Evolutionary conservation across 2,113 vertebrate species (phyloP).

Genomic region (Calyptomena viridis): DNA sequence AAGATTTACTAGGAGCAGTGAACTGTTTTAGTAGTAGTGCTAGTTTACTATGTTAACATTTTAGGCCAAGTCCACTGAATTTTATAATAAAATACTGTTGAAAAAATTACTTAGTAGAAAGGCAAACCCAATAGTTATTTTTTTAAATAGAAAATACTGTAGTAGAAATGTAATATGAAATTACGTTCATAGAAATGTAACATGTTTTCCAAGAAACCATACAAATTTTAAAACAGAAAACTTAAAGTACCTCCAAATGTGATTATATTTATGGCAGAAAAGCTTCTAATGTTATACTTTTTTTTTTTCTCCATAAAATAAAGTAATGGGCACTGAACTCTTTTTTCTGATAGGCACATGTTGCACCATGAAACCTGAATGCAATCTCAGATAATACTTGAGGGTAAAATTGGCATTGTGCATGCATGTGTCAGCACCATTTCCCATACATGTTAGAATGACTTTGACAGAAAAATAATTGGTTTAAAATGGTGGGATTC

Average conservation of each 20-base stretch:
- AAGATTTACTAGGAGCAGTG: neutral
- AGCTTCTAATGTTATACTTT: neutral
- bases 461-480: neutral
- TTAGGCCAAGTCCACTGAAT: conserved; percentile 30
- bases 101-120: conserved; percentile 54
- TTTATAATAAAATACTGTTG: conserved; percentile 51
- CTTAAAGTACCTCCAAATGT: no score
- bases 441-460: neutral
- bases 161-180: no score
- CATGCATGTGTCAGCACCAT: neutral
- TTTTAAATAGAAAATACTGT: conserved; percentile 30
- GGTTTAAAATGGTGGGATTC: neutral
- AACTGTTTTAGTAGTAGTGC: conserved; percentile 12
- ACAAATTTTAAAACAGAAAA: no score
- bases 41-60: conserved; percentile 48
- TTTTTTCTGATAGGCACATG: conserved; percentile 40
- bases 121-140: conserved; percentile 7
- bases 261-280: conserved; percentile 25
- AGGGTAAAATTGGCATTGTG: neutral
- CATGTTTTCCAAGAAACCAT: conserved; percentile 21
- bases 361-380: neutral
- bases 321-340: neutral
- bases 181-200: conserved; percentile 37
- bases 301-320: neutral
- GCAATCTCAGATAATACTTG: neutral